Evolutionary conservation across 2,888 invertebrate species (phyloP).

Genomic region (Blera fallax): DNA sequence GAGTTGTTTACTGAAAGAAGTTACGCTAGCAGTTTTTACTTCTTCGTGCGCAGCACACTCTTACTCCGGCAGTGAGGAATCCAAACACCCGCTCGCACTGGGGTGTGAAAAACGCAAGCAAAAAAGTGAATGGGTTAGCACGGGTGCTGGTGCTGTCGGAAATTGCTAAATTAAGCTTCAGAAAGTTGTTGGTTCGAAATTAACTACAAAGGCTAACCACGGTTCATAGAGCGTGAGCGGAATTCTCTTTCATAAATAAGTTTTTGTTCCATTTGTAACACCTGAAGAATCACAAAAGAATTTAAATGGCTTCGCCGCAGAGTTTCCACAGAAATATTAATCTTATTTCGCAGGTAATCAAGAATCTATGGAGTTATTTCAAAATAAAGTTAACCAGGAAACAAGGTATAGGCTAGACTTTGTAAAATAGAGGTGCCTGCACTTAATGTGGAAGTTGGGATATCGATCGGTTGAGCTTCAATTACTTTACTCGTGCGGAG

Average conservation of each 20-base stretch:
- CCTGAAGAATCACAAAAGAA: slow-evolving; percentile 17
- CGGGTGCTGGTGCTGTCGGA: slow-evolving; percentile 4
- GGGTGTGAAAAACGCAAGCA: slow-evolving; percentile 58
- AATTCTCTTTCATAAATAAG: slow-evolving; percentile 10
- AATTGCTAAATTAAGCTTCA: slow-evolving; percentile 64
- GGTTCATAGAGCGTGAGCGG: slow-evolving; percentile 16
- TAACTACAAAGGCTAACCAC: slow-evolving; percentile 28
- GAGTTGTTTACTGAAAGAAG: slow-evolving; percentile 66
- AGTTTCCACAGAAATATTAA: neutral
- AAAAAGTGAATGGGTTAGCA: slow-evolving; percentile 13
- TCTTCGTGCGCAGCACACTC: slow-evolving; percentile 13
- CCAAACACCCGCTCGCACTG: slow-evolving; percentile 64
- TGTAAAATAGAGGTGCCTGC: too few relatives aligned
- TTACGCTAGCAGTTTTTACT: slow-evolving; percentile 48
- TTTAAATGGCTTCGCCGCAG: neutral
- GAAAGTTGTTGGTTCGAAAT: slow-evolving; percentile 33
- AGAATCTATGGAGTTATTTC: neutral
- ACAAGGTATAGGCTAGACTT: too few relatives aligned
- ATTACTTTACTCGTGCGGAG: too few relatives aligned
- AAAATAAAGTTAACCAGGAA: too few relatives aligned
- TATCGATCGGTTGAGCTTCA: too few relatives aligned
- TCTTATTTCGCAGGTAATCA: neutral
- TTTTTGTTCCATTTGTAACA: slow-evolving; percentile 23
- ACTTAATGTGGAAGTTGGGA: too few relatives aligned
- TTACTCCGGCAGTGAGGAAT: slow-evolving; percentile 24